A percentile compares a stretch with the other conserved stretches of the same genome.
phyloP scores from a whole-genome alignment of 1,140 invertebrate species.

The Megathymus violae region DNA sequence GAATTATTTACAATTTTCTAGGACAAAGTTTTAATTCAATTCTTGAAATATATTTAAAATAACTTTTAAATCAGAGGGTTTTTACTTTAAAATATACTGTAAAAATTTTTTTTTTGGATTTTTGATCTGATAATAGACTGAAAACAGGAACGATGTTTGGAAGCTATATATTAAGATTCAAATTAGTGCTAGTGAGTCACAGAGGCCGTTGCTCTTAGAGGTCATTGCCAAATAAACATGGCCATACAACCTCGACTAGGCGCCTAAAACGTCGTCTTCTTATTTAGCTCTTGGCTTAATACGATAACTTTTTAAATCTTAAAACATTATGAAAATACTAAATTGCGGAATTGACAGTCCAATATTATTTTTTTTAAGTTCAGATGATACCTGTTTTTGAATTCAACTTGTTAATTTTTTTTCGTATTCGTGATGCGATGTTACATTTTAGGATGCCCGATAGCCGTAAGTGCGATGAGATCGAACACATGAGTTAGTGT shows the following conservation, averaged over 20 bases:
- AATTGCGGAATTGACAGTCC: slow-evolving; percentile 2
- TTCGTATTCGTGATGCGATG: slow-evolving; percentile 43
- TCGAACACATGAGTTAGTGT: slow-evolving; percentile 73
- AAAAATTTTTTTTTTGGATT: too few species aligned
- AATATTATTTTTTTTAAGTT: slow-evolving; percentile 18
- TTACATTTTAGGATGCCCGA: slow-evolving; percentile 65
- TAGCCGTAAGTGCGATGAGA: slow-evolving; percentile 63
- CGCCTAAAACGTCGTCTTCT: slow-evolving; percentile 55
- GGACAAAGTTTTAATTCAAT: too few species aligned
- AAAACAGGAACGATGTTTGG: background rate
- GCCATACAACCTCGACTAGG: slow-evolving; percentile 55
- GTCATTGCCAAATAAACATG: slow-evolving; percentile 79
- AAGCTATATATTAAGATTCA: slow-evolving; percentile 34
- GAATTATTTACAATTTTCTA: too few species aligned
- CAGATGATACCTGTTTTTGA: slow-evolving; percentile 32
- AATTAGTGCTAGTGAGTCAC: slow-evolving; percentile 36
- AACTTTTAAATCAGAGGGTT: too few species aligned
- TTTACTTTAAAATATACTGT: too few species aligned
- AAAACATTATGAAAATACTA: slow-evolving; percentile 3
- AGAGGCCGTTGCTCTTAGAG: slow-evolving; percentile 64
- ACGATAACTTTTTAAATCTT: slow-evolving; percentile 37
- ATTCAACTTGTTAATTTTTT: slow-evolving; percentile 37
- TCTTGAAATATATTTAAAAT: too few species aligned
- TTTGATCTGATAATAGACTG: too few species aligned
- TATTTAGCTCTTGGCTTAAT: slow-evolving; percentile 42